Conservation (phyloP, 2,888 invertebrate species). For the Strigamia crassipes region DNA sequence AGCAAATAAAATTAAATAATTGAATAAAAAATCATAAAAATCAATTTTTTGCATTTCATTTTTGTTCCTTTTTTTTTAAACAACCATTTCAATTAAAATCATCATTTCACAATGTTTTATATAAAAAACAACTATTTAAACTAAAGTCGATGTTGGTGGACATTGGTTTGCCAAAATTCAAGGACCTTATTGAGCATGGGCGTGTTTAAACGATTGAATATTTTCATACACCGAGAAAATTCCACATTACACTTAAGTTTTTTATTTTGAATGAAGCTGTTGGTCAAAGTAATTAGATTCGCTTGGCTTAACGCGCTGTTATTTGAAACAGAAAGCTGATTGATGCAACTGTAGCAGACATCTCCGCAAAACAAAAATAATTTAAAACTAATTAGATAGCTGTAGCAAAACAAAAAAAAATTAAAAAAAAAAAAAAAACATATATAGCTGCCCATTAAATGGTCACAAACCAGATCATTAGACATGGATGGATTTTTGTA, state of each 20-base stretch:
- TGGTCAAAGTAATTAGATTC: slow-evolving; percentile 12
- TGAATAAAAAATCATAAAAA: too few relatives aligned
- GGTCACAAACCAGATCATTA: background rate
- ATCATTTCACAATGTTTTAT: too few relatives aligned
- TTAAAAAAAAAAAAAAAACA: background rate
- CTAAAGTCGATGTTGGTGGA: background rate
- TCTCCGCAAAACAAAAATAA: background rate
- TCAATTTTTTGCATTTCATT: too few relatives aligned
- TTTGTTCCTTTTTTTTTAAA: too few relatives aligned
- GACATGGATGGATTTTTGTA: background rate
- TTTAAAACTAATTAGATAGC: too few relatives aligned
- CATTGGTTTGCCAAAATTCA: background rate
- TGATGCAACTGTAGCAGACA: slow-evolving; percentile 3
- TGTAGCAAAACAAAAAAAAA: background rate
- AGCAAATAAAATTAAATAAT: too few relatives aligned
- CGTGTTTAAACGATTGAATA: background rate
- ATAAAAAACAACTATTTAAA: background rate
- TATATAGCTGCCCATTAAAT: background rate
- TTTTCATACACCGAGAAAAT: slow-evolving; percentile 3
- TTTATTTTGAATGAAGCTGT: slow-evolving; percentile 14
- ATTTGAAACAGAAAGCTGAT: background rate
- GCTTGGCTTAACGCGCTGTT: slow-evolving; percentile 6
- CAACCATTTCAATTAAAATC: too few relatives aligned
- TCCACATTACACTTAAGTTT: background rate
- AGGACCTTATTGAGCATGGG: background rate